These are phyloP conservation scores for Malurus cyaneus DNA, from an alignment of 2,113 vertebrate genomes.

Conservation along the genomic window DNA sequence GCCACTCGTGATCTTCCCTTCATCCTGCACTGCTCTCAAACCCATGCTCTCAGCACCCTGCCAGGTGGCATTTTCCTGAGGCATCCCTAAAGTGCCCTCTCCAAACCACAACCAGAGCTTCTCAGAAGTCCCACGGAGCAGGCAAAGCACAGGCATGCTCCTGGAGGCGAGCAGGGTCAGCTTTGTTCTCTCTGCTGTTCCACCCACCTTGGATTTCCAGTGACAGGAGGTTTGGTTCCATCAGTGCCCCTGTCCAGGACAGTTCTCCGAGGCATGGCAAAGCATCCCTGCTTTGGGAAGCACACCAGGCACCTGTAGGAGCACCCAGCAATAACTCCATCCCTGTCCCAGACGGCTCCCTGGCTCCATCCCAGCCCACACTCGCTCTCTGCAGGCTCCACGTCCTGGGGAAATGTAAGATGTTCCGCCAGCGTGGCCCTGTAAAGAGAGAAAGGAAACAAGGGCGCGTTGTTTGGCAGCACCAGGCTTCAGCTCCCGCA, in stretches of 20 bases:
- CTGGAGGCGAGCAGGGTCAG: not conserved
- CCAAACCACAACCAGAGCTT: not conserved
- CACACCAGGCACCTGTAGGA: not conserved
- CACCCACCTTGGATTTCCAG: not conserved
- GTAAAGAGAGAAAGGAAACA: slow-evolving; percentile 40
- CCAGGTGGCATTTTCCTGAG: not conserved
- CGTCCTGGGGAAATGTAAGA: slow-evolving; percentile 16
- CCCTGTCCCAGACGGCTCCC: not conserved
- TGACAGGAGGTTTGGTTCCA: rapidly evolving
- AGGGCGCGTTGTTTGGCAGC: not conserved
- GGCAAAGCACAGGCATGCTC: not conserved
- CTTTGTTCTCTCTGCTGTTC: not conserved
- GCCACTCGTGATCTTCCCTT: rapidly evolving
- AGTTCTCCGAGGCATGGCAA: not conserved
- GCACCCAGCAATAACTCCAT: not conserved
- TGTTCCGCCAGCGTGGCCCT: not conserved
- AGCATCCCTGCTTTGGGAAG: not conserved
- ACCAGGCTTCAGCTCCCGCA: not conserved
- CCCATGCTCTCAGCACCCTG: not conserved
- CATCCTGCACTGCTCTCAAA: not conserved
- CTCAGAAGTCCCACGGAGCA: not conserved
- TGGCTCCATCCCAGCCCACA: slow-evolving; percentile 30
- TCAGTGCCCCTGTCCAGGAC: not conserved
- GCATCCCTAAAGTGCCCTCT: not conserved
- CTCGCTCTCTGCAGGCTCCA: slow-evolving; percentile 5